These are phyloP conservation scores for Conus betulinus DNA, from an alignment of 1,140 invertebrate genomes.

Conservation along the genomic window DNA sequence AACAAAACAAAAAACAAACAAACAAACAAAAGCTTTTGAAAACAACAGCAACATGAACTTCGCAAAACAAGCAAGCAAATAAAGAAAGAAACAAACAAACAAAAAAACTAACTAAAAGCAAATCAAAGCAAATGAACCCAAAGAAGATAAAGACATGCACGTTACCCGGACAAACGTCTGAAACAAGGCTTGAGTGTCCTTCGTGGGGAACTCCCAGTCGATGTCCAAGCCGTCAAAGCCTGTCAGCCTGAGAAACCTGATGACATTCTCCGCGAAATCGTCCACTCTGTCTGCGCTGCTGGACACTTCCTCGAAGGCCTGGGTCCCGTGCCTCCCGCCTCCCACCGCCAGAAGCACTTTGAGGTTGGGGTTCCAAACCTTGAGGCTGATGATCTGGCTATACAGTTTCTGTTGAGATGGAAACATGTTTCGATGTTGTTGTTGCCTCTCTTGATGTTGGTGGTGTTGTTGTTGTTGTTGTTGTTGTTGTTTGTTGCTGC, in stretches of 20 bases:
- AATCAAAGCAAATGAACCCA: background rate
- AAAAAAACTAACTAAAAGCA: background rate
- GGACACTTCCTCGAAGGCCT: constrained; percentile 83
- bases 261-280: background rate
- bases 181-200: constrained; percentile 54
- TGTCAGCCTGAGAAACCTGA: constrained; percentile 83
- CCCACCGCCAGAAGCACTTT: constrained; percentile 94
- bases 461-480: too few relatives aligned
- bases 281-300: constrained; percentile 64
- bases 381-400: constrained; percentile 75
- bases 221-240: constrained; percentile 95
- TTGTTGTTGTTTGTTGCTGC: too few relatives aligned
- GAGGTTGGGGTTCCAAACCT: constrained; percentile 91
- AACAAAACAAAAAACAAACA: too few relatives aligned
- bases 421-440: too few relatives aligned
- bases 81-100: too few relatives aligned
- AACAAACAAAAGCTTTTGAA: too few relatives aligned
- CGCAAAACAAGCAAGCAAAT: too few relatives aligned
- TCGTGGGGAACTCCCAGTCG: constrained; percentile 95
- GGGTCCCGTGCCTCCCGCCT: constrained; percentile 95
- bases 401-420: background rate
- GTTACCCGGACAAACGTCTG: background rate
- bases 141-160: background rate
- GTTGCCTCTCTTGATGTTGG: too few relatives aligned
- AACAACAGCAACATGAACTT: too few relatives aligned